Evolutionary conservation across 2,113 vertebrate genomes (phyloP), one percentile per base, ranked within the genome.

Genomic region (Tenebrosternarchus preto): DNA sequence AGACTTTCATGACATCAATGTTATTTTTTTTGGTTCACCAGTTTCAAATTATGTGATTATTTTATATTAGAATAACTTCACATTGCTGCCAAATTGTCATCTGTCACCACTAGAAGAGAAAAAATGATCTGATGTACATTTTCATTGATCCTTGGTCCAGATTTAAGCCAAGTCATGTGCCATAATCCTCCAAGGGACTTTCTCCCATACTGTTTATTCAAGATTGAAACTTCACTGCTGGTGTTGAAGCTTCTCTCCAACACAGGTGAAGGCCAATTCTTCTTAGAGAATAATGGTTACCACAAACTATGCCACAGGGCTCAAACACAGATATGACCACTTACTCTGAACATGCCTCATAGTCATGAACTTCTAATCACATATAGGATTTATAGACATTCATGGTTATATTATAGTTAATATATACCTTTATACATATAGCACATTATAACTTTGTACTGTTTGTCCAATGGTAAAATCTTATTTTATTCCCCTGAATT

Each of bases 401-500:
- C 43, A 50, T 15, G 11, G 43, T 50, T 36, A 6, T 36, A 2
- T 50, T 67, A 53, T 17, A 27, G 25, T 77, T 55, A 50, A 33
- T 56, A 46, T 56, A 46, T 25, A 25, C 29, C 4, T 25, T 77
- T 57, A 15, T 31, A 31, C 16, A 5, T 46, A 67, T 67, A 50
- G 8, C 33, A 36, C 33, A 36, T 36, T 36, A 36, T 36, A 36
- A 36, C 33, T 36, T 36, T 4, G 33, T 36, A 36, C 33, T 36
- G 33, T 50, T 12, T 50, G 43, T 50, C 43, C 43, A 50, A 43
- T 9, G 11, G 24, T 29, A 77, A 36, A 56, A 22, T 69, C 64
- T 68, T 46, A 20, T 68, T 79, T 46, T 72, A 61, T 72, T 46
- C 24, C 25, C 57, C 6, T 53, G 63, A 43, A 72, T 72, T 57